Percentiles rank a stretch among this genome's conserved stretches.
Evolutionary conservation across 2,113 vertebrate genomes (phyloP).

Genomic region (Noctilio leporinus): DNA sequence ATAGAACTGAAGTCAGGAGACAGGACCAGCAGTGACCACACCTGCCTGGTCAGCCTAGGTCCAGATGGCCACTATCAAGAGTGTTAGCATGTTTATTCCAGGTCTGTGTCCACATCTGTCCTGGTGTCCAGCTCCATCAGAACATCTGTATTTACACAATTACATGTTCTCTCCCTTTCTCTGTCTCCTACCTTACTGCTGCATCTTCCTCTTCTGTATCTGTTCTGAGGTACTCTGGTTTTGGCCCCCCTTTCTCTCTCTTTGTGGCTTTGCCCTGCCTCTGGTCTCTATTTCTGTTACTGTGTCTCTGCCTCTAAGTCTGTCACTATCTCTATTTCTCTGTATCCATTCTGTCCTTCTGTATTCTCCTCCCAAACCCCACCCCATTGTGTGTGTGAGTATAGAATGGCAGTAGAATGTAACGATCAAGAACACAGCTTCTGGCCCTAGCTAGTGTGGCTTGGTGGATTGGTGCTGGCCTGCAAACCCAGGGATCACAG

Average conservation of each 20-base stretch:
- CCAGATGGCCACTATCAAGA: background rate
- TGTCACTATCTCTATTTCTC: background rate
- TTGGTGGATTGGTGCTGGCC: too few relatives aligned
- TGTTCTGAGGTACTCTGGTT: background rate
- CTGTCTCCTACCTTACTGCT: too few relatives aligned
- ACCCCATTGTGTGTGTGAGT: background rate
- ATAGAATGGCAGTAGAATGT: background rate
- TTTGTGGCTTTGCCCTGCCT: background rate
- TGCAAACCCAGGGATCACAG: too few relatives aligned
- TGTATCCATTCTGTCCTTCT: background rate
- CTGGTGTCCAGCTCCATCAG: background rate
- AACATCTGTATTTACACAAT: background rate
- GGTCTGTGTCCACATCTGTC: background rate
- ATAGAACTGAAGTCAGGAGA: background rate
- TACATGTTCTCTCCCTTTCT: background rate
- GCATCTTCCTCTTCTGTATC: background rate
- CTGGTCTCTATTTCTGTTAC: background rate
- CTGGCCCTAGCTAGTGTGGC: too few relatives aligned
- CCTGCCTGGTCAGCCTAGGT: background rate
- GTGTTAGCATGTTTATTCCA: background rate
- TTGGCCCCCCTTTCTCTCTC: background rate
- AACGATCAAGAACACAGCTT: background rate
- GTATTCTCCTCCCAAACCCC: background rate
- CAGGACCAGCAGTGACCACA: background rate
- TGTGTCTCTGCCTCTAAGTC: background rate